These are phyloP conservation scores for Tigriopus californicus DNA, from an alignment of 2,888 invertebrate species.

Conservation along the genomic window DNA sequence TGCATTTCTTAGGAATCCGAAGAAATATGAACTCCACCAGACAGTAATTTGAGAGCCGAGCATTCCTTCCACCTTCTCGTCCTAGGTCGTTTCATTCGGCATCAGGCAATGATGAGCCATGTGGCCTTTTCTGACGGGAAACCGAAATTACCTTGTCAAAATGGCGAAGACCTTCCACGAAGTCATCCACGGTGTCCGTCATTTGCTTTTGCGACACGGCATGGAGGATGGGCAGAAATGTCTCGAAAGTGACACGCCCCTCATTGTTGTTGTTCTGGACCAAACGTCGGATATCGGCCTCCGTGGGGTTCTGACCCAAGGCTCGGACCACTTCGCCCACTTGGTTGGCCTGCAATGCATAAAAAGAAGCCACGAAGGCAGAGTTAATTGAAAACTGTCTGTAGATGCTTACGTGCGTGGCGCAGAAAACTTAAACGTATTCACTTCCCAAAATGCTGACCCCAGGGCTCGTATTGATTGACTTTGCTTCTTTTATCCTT, in stretches of 20 bases:
- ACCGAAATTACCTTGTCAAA: constrained; percentile 53
- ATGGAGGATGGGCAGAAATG: constrained; percentile 91
- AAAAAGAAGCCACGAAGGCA: neutral
- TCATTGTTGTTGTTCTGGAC: constrained; percentile 49
- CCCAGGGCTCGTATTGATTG: no score
- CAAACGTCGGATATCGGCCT: constrained; percentile 94
- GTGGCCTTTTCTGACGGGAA: neutral
- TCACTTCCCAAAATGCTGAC: neutral
- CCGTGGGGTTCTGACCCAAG: constrained; percentile 94
- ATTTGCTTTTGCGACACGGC: constrained; percentile 78
- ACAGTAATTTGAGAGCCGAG: neutral
- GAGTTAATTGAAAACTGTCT: neutral
- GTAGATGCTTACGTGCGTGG: no score
- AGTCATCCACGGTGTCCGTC: constrained; percentile 88
- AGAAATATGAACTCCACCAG: neutral
- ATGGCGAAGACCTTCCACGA: constrained; percentile 91
- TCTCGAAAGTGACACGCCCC: constrained; percentile 93
- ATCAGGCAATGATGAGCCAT: neutral
- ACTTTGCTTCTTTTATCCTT: no score
- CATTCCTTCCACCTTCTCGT: no score
- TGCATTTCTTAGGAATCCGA: neutral
- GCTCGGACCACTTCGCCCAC: constrained; percentile 93
- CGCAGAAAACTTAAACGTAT: no score
- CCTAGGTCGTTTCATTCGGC: no score
- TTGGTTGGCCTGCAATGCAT: constrained; percentile 38